Evolutionary conservation across 2,888 invertebrate genomes (phyloP), one percentile per base, ranked within the genome.

Genomic region (Acrobasis repandana): DNA sequence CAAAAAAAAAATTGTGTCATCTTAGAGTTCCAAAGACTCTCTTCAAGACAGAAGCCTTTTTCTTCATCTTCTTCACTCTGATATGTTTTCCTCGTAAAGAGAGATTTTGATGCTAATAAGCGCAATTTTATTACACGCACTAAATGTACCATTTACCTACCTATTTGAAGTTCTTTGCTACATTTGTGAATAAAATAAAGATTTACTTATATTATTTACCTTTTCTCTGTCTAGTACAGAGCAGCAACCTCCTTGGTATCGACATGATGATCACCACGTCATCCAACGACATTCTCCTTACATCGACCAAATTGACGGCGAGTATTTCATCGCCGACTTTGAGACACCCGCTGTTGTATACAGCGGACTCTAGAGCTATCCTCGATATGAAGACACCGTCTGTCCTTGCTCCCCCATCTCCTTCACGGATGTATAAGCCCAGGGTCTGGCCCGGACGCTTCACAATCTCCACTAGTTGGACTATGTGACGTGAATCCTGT

Each of bases 261-360:
- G 98, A 98, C 98, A 99, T 99, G 77, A 99, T 98, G 79, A 99
- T 98, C 72, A 99, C 99, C 67, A 99, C 99, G 88, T 99, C 99
- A 88, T 99, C 99, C 77, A 99, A 93, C 71, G 98, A 98, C 98
- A 99, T 99, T 78, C 97, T 95, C 68, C 98, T 96, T 71, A 99
- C 99, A 85, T 99, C 98, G 70, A 99, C 99, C 80, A 98, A 93
- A 90, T 99, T 99, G 63, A 99, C 99, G 46, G 98, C 98, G 74
- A 99, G 93, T 80, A 99, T 99, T 93, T 99, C 99, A 89, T 99
- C 99, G 52, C 99, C 99, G 58, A 99, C 98, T 93, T 98, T 96
- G 67, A 99, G 93, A 84, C 99, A 98, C 61, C 99, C 98, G 82
- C 98, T 98, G 91, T 98, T 98, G 89, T 98, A 98, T 50, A 99